A percentile compares a stretch with the other conserved stretches of the same genome.
Evolutionary conservation across 64 coral and sea anemone genomes (phyloP).

Genomic region (Montipora sp.): DNA sequence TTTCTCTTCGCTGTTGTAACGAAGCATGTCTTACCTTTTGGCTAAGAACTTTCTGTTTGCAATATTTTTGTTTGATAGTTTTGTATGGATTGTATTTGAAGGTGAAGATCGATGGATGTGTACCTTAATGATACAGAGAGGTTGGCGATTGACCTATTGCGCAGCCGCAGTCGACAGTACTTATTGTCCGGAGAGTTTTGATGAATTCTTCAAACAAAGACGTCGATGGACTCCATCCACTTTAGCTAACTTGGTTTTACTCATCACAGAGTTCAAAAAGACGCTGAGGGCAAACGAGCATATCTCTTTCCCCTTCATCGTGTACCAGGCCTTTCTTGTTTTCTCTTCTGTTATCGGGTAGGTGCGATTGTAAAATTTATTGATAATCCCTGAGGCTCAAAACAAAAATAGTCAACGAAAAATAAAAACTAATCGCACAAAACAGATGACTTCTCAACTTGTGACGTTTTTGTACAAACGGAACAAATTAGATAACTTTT

Average conservation of each 20-base stretch:
- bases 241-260: constrained; percentile 79
- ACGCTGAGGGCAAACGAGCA: constrained; percentile 65
- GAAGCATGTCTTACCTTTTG: too few species aligned
- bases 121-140: constrained; percentile 81
- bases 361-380: background rate
- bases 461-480: too few species aligned
- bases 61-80: too few species aligned
- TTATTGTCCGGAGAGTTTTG: constrained; percentile 90
- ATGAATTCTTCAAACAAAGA: constrained; percentile 95
- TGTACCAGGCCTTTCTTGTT: constrained; percentile 78
- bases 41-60: too few species aligned
- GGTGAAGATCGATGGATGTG: constrained; percentile 99
- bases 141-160: constrained; percentile 93
- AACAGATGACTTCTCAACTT: too few species aligned
- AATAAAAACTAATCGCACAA: too few species aligned
- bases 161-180: constrained; percentile 92
- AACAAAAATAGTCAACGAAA: too few species aligned
- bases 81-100: constrained; percentile 14
- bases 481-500: too few species aligned
- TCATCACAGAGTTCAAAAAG: constrained; percentile 78
- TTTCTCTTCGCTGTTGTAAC: too few species aligned
- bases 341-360: constrained; percentile 85
- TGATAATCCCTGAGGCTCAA: too few species aligned
- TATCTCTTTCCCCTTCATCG: constrained; percentile 72
- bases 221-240: constrained; percentile 94